Conservation (phyloP, 2,797 vertebrate species). For the Rousettus madagascariensis region DNA sequence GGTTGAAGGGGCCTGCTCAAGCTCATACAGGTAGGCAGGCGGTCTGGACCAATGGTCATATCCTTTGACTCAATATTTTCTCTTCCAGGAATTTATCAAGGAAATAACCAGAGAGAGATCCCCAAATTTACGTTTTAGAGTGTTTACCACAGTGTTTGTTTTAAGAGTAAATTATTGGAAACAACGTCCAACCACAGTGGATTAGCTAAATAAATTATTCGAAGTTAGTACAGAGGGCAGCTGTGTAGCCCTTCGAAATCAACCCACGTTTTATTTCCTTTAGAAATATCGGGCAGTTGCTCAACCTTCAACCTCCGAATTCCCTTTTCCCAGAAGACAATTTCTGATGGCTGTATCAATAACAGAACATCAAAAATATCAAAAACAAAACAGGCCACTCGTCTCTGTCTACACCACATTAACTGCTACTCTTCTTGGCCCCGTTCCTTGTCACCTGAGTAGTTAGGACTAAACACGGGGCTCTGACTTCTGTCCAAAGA, state of each 20-base stretch:
- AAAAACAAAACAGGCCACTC: background rate
- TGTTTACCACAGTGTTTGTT: background rate
- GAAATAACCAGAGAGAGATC: background rate
- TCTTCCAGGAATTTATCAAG: slow-evolving; percentile 1
- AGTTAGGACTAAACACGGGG: background rate
- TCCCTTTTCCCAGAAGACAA: background rate
- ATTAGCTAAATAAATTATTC: background rate
- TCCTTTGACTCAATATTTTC: background rate
- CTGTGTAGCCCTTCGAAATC: background rate
- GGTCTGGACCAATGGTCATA: background rate
- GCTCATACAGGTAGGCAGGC: background rate
- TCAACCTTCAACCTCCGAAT: background rate
- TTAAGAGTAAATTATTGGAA: slow-evolving; percentile 1
- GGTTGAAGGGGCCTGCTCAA: background rate
- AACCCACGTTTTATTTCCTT: background rate
- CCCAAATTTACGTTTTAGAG: background rate
- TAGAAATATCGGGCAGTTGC: background rate
- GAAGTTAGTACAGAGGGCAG: background rate
- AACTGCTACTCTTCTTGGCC: background rate
- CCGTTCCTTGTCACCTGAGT: background rate
- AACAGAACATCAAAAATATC: background rate
- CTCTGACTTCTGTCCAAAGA: background rate
- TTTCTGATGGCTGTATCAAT: background rate
- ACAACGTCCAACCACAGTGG: background rate
- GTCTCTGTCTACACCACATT: background rate